These are phyloP conservation scores for Cebidichthys violaceus DNA, from an alignment of 2,113 vertebrate species.

Conservation along the genomic window DNA sequence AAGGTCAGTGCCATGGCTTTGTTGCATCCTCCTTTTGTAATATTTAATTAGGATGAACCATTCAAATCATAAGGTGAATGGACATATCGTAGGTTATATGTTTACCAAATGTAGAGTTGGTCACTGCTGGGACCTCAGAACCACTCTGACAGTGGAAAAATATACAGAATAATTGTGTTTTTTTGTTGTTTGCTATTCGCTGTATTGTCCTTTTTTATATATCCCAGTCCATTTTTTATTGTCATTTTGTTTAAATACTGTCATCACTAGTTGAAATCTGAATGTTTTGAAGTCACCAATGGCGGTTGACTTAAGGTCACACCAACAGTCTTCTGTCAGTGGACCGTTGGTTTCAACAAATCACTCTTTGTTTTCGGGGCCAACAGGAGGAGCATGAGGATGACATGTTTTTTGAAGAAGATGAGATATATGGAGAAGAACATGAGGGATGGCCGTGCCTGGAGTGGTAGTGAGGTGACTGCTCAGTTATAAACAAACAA, in stretches of 20 bases:
- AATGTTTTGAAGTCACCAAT: constrained; percentile 6
- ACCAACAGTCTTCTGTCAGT: constrained; percentile 34
- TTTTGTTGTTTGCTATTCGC: constrained; percentile 57
- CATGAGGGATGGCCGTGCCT: constrained; percentile 81
- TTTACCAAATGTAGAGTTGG: constrained; percentile 41
- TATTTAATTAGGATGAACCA: constrained; percentile 6
- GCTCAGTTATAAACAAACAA: constrained; percentile 48
- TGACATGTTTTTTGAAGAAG: constrained; percentile 82
- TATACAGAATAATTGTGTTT: constrained; percentile 34
- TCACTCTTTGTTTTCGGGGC: constrained; percentile 75
- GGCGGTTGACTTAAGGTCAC: constrained; percentile 45
- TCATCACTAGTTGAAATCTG: constrained; percentile 18
- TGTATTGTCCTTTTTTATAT: constrained; percentile 48
- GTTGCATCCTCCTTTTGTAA: not conserved
- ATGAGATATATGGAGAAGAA: constrained; percentile 81
- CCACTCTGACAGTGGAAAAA: constrained; percentile 10
- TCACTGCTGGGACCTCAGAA: constrained; percentile 11
- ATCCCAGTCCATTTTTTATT: constrained; percentile 44
- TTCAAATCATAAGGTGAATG: not conserved
- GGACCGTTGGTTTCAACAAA: constrained; percentile 63
- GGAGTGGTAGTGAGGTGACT: constrained; percentile 83
- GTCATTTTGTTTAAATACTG: constrained; percentile 40
- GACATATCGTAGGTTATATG: not conserved
- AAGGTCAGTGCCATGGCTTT: constrained; percentile 81
- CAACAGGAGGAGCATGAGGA: constrained; percentile 79